Base-by-base conservation (phyloP, 2,888 invertebrate species). In the Ganaspis brasiliensis region DNA sequence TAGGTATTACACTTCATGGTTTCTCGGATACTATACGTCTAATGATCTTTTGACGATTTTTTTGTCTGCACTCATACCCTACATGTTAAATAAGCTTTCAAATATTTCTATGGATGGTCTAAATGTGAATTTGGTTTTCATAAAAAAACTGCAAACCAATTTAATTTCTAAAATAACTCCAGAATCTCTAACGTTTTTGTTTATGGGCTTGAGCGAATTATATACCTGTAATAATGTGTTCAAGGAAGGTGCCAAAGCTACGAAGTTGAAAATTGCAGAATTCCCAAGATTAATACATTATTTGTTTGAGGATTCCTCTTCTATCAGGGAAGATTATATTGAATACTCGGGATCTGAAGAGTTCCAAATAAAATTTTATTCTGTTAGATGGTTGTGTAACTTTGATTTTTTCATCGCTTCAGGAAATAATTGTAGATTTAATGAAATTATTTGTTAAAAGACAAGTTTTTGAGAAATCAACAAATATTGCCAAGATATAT, bases 211-310 rank as follows among this genome's bases (percentile, higher is more conserved):
- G 45, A 89, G 87, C 63, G 85, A 86, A 59, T 78, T 89, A 9
- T 87, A 88, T 76, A 81, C 82, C 19, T 76, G 87, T 19, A 84
- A 89, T 80, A 83, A 86, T 21, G 83, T 85, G 14, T 86, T 89
- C 49, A 86, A 86, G 79, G 80, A 84, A 6, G 87, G 85, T 2
- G 79, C 83, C 16, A 78, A 77, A 21, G 77, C 72, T 59, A 81
- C 82, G 10, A 61, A 75, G 3, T 87, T 87, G 85, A 52, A 83
- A n/a, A 59, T 88, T 31, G 73, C 75, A 5, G 55, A 70, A 56
- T 82, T 87, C 63, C 79, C 89, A 26, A 72, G 75, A 31, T 78
- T 82, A 45, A 14, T 83, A 16, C 87, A 85, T 57, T 81, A 84
- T 52, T 73, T 89, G 8, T 88, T 89, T 72, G 85, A 88, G 70